A percentile compares a stretch with the other conserved stretches of the same genome.
Conservation (phyloP, 2,797 vertebrate species). For the Pygocentrus nattereri region DNA sequence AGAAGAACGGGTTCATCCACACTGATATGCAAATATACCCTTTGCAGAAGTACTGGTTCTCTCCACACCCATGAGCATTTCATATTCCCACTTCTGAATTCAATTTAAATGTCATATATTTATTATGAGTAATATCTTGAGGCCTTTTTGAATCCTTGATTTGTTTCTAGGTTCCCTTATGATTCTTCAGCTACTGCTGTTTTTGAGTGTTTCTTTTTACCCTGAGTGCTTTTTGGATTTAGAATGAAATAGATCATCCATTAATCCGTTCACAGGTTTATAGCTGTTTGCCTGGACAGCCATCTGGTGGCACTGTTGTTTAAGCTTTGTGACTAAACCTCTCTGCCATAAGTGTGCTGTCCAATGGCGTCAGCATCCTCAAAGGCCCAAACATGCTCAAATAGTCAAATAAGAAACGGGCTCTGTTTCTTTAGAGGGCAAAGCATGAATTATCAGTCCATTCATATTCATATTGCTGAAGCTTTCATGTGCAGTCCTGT, state of each 20-base stretch:
- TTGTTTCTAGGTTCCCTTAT: background rate
- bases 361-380: background rate
- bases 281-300: slow-evolving; percentile 25
- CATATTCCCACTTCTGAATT: slow-evolving; percentile 5
- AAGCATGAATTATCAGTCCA: background rate
- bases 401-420: background rate
- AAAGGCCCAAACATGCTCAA: background rate
- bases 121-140: background rate
- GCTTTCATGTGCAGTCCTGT: background rate
- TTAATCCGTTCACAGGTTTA: background rate
- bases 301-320: slow-evolving; percentile 64
- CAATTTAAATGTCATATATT: slow-evolving; percentile 14
- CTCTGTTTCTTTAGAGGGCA: background rate
- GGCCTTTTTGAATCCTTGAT: background rate
- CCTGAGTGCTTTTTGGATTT: background rate
- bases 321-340: background rate
- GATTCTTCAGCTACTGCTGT: background rate
- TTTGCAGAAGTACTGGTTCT: background rate
- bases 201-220: background rate
- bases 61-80: background rate
- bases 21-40: slow-evolving; percentile 2
- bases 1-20: slow-evolving; percentile 14
- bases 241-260: background rate
- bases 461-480: background rate
- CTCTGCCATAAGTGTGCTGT: background rate